Evolutionary conservation across 23 tunicate genomes (phyloP), one percentile per base, ranked within the genome.

Genomic region (Corella eumyota): DNA sequence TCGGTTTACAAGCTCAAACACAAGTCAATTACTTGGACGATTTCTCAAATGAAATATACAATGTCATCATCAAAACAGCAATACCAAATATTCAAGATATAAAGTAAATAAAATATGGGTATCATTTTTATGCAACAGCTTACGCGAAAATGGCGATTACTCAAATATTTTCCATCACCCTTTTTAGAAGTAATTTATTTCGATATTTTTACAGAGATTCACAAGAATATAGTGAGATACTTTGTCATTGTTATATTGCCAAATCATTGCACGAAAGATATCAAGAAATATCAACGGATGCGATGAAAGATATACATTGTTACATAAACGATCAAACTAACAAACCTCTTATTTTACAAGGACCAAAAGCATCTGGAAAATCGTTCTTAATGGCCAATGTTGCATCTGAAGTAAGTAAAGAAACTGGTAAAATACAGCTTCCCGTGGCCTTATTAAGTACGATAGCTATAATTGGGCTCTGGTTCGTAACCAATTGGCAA

Each of bases 21-120:
- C 78, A 72, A 50, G 51, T 20, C 25, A 33, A 31, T 6, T 72
- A 72, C 34, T 21, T 72, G 0, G 78, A 72, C 1, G 78, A 72
- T 29, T 72, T 72, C 51, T n/a, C 50, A 50, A 25, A 48, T 34
- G 68, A 72, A 20, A 30, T 72, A 26, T 62, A 49, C 4, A 21
- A 47, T 9, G 56, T 61, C 50, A 61, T 72, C 20, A 33, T 30
- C 33, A 50, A 61, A 34, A 61, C 52, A 49, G 34, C 78, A 3
- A 19, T 61, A 1, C 33, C 31, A 50, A 25, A 62, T 21, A 31
- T 60, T 33, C 29, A 60, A 4, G 4, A 31, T n/a, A 34, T 60
- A 17, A 15, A 32, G 65, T 60, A 31, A 2, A n/a, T n/a, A n/a
- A n/a, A n/a, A n/a, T n/a, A n/a, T n/a, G n/a, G n/a, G n/a, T n/a